Evolutionary conservation across 53 echinoderm and acorn worm genomes (phyloP).

Genomic region (Paracentrotus lividus): DNA sequence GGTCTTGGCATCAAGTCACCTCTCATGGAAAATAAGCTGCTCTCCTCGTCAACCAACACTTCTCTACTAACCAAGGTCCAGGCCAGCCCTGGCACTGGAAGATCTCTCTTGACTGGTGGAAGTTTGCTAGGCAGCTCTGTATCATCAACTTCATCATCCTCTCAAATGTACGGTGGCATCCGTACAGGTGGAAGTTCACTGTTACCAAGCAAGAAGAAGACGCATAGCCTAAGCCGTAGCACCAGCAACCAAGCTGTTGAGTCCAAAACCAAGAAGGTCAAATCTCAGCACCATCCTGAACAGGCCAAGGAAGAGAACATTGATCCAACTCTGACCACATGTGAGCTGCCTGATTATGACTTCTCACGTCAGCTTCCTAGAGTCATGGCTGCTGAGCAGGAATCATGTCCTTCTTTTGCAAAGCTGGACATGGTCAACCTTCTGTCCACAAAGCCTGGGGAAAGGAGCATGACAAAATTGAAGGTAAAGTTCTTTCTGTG

Average conservation of each 20-base stretch:
- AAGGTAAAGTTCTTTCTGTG: constrained; percentile 11
- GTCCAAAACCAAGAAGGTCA: constrained; percentile 61
- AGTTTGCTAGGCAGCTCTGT: neutral
- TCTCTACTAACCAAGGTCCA: constrained; percentile 9
- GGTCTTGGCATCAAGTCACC: constrained; percentile 33
- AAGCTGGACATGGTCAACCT: neutral
- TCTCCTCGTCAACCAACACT: constrained; percentile 21
- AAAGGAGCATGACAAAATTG: neutral
- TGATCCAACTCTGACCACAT: constrained; percentile 49
- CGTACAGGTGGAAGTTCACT: neutral
- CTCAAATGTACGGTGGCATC: neutral
- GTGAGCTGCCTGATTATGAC: constrained; percentile 63
- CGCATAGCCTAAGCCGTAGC: neutral
- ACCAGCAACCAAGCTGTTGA: neutral
- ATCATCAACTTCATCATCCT: neutral
- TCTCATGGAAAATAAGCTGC: constrained; percentile 48
- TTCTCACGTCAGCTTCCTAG: constrained; percentile 63
- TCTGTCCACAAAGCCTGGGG: neutral
- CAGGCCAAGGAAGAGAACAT: neutral
- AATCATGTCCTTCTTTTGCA: constrained; percentile 13
- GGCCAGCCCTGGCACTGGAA: neutral
- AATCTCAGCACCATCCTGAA: constrained; percentile 28
- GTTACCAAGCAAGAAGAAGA: constrained; percentile 4
- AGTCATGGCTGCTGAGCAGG: neutral
- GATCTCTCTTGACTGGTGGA: neutral